A percentile compares a stretch with the other conserved stretches of the same genome.
phyloP scores from a whole-genome alignment of 2,888 invertebrate species.

The Conistra vaccinii region DNA sequence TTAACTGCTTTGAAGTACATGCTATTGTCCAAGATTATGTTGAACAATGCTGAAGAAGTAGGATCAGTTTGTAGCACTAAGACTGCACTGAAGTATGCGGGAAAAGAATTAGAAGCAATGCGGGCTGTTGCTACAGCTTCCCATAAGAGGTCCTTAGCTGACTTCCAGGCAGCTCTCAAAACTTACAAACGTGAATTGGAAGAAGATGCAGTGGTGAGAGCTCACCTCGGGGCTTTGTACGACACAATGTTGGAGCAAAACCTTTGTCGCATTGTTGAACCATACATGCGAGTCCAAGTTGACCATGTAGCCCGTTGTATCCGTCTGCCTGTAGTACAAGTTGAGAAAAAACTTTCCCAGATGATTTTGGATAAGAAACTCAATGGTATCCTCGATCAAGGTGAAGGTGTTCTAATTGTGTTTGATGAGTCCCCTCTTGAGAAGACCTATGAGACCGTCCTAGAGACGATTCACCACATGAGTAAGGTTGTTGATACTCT shows the following conservation, averaged over 20 bases:
- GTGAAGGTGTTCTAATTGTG: constrained; percentile 99
- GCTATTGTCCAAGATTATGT: constrained; percentile 99
- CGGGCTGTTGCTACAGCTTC: constrained; percentile 98
- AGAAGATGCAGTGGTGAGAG: constrained; percentile 98
- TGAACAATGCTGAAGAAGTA: constrained; percentile 99
- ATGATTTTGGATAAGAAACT: constrained; percentile 99
- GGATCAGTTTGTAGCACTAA: constrained; percentile 98
- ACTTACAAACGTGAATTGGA: constrained; percentile 97
- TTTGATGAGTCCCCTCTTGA: constrained; percentile 98
- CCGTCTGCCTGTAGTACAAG: constrained; percentile 96
- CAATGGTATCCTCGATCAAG: constrained; percentile 99
- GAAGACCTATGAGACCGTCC: constrained; percentile 98
- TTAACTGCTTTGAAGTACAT: constrained; percentile 99
- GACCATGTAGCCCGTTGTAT: constrained; percentile 97
- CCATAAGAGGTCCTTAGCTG: constrained; percentile 98
- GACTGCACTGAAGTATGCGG: constrained; percentile 98
- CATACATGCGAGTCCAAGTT: constrained; percentile 99
- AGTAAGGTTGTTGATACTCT: constrained; percentile 99
- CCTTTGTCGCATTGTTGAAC: constrained; percentile 99
- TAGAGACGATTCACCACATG: constrained; percentile 99
- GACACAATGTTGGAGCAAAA: constrained; percentile 99
- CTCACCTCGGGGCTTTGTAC: constrained; percentile 98
- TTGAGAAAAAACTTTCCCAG: constrained; percentile 99
- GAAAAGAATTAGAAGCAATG: constrained; percentile 99
- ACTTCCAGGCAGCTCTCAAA: constrained; percentile 97